Base-by-base conservation (phyloP, 2,113 vertebrate species). In the Bathybates hornii region DNA sequence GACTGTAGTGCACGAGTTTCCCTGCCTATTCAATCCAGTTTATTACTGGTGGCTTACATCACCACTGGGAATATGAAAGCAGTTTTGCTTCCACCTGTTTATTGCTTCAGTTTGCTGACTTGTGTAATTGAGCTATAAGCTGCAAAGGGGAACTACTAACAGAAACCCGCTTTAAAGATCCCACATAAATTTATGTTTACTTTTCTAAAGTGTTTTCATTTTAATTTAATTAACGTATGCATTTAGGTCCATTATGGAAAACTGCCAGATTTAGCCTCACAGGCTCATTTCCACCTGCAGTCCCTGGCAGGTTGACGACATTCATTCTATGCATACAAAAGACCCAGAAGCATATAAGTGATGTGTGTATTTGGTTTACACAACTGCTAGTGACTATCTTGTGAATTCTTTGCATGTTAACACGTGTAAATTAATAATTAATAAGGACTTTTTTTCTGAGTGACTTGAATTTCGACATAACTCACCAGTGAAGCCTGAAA, bases 401-500 rank as follows among this genome's bases (percentile, higher is more conserved):
- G n/a, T 45, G 66, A 21, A 73, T 73, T 73, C 41, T 27, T 73
- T 10, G 68, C 5, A 73, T 27, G 68, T 24, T 43, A 71, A 63
- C 3, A 1, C 3, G 4, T 71, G 5, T 32, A 50, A 50, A 32
- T 29, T 7, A 50, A 76, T 27, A 17, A 48, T 48, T 9, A 0
- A 71, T 9, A 71, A 9, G 13, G 12, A 73, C 38, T 27, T 73
- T 45, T 16, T 45, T 16, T 29, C 41, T 29, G 24, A 17, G 24
- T 48, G 24, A 32, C 43, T 2, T 11, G 38, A 1, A 24, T 24
- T 4, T n/a, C 1, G 4, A n/a, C 7, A 45, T 4, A 1, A 84
- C 84, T 93, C 92, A 99, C 98, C 98, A 81, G 97, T 96, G 93
- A 99, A 99, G 56, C 98, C 98, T 68, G 99, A 99, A 94, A 99